Percentiles rank a stretch among this genome's conserved stretches.
Evolutionary conservation across 2,797 vertebrate species (phyloP).

Genomic region (Cryptoprocta ferox): DNA sequence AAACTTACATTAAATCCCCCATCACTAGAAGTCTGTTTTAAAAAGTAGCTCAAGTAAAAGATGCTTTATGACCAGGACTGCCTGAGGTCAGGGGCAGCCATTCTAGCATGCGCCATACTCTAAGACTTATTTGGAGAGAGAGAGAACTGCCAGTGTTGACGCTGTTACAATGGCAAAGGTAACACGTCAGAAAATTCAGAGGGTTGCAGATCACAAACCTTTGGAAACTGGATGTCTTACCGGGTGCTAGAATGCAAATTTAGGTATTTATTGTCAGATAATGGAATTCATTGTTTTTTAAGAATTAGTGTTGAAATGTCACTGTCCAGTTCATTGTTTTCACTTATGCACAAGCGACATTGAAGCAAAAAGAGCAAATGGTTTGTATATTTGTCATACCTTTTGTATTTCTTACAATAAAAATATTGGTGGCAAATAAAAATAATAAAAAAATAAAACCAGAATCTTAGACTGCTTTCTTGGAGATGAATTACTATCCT

Average conservation of each 20-base stretch:
- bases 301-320: conserved; percentile 83
- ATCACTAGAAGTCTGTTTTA: conserved; percentile 59
- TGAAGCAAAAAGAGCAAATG: conserved; percentile 76
- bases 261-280: conserved; percentile 87
- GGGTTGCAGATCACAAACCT: conserved; percentile 80
- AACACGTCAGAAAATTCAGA: conserved; percentile 77
- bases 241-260: conserved; percentile 87
- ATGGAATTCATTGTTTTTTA: conserved; percentile 80
- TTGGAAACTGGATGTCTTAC: conserved; percentile 87
- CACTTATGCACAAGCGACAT: conserved; percentile 79
- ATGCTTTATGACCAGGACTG: conserved; percentile 49
- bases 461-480: conserved; percentile 74
- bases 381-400: conserved; percentile 83
- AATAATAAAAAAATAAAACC: conserved; percentile 49
- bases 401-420: conserved; percentile 81
- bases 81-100: conserved; percentile 40
- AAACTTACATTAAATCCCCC: conserved; percentile 60
- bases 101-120: conserved; percentile 54
- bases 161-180: conserved; percentile 35
- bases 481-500: conserved; percentile 68
- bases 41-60: conserved; percentile 67
- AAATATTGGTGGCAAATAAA: conserved; percentile 78
- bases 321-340: conserved; percentile 79
- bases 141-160: conserved; percentile 64
- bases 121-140: conserved; percentile 64